phyloP scores from a whole-genome alignment of 2,113 vertebrate species.

The Hemicordylus capensis region DNA sequence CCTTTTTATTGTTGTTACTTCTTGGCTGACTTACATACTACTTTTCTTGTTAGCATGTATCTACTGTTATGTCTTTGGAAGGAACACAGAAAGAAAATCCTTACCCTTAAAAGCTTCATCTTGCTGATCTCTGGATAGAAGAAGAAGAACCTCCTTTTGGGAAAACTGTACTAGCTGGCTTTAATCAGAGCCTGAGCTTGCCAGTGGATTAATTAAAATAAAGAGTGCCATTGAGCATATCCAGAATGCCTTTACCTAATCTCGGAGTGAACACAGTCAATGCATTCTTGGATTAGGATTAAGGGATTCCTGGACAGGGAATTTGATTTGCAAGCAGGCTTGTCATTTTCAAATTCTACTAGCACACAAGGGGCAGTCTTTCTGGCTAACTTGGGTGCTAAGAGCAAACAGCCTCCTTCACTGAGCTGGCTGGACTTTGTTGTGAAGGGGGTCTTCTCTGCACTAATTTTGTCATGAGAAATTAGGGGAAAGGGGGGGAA shows the following conservation, averaged over 20 bases:
- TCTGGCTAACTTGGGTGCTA: neutral
- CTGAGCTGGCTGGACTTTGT: neutral
- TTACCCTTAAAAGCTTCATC: conserved; percentile 29
- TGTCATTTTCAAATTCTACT: neutral
- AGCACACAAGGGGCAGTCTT: neutral
- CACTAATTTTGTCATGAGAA: neutral
- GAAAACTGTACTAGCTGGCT: conserved; percentile 24
- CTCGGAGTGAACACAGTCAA: neutral
- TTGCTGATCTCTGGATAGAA: conserved; percentile 34
- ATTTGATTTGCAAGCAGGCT: neutral
- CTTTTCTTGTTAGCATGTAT: conserved; percentile 52
- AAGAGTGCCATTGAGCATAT: neutral
- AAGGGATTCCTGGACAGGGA: neutral
- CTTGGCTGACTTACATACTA: conserved; percentile 41
- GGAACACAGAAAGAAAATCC: conserved; percentile 24
- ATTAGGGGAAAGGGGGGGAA: neutral
- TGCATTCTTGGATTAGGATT: neutral
- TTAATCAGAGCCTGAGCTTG: neutral
- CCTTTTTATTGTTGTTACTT: conserved; percentile 44
- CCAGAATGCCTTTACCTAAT: neutral
- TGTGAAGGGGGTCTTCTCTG: neutral
- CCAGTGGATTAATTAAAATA: neutral
- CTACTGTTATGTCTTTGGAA: conserved; percentile 44
- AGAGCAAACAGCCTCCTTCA: neutral
- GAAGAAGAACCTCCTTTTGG: conserved; percentile 7